Evolutionary conservation across 2,888 invertebrate species (phyloP).

Genomic region (Orgyia antiqua): DNA sequence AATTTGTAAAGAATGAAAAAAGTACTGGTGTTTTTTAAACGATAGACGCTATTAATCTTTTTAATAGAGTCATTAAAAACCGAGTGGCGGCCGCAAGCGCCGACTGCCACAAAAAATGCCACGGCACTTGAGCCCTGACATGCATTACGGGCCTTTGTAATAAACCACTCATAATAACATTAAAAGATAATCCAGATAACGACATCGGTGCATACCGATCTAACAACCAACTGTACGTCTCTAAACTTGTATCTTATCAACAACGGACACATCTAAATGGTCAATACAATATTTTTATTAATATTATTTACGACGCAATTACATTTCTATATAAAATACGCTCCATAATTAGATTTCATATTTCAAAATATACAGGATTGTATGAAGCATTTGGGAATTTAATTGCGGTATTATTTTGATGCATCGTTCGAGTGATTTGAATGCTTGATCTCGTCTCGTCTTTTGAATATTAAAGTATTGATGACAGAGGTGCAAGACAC

Average conservation of each 20-base stretch:
- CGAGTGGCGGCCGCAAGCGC: constrained; percentile 53
- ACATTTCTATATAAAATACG: constrained; percentile 35
- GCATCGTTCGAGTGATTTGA: constrained; percentile 17
- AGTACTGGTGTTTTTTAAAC: constrained; percentile 54
- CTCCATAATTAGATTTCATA: constrained; percentile 47
- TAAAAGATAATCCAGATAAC: constrained; percentile 39
- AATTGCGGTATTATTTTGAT: constrained; percentile 24
- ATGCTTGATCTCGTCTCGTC: constrained; percentile 9
- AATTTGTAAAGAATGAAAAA: constrained; percentile 67
- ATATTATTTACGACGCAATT: constrained; percentile 42
- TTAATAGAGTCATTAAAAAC: constrained; percentile 75
- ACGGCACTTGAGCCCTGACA: constrained; percentile 29
- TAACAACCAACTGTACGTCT: constrained; percentile 28
- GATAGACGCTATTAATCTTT: constrained; percentile 69
- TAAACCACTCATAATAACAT: constrained; percentile 53
- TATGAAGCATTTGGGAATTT: constrained; percentile 20
- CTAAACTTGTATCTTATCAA: constrained; percentile 36
- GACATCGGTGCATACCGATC: constrained; percentile 33
- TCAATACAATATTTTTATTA: constrained; percentile 43
- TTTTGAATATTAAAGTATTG: constrained; percentile 22
- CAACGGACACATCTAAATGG: constrained; percentile 47
- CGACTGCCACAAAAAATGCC: constrained; percentile 31
- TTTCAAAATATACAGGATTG: constrained; percentile 29
- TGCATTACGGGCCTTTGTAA: constrained; percentile 33
- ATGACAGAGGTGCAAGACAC: constrained; percentile 16